Evolutionary conservation across 2,888 invertebrate genomes (phyloP).

Genomic region (Orthosia gothica): DNA sequence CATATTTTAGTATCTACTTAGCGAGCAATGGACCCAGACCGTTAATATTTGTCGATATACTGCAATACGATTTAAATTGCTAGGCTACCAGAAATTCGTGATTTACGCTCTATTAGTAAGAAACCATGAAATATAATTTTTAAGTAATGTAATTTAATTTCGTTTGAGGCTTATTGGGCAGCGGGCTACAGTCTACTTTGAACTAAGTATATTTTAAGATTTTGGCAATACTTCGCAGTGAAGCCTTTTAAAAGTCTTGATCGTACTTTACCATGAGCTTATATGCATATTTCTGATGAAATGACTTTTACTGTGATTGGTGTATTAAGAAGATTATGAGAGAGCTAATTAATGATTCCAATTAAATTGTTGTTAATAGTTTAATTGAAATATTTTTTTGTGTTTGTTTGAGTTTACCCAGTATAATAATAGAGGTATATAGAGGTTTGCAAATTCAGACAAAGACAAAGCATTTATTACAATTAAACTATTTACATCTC

Average conservation of each 20-base stretch:
- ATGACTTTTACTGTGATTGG: not conserved
- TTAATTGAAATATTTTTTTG: no score
- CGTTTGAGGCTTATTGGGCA: constrained; percentile 49
- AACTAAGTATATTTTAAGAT: constrained; percentile 34
- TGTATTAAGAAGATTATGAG: not conserved
- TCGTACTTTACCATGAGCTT: constrained; percentile 13
- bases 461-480: no score
- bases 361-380: not conserved
- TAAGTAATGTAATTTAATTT: constrained; percentile 65
- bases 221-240: constrained; percentile 13
- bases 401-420: no score
- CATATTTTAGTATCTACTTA: constrained; percentile 63
- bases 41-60: constrained; percentile 53
- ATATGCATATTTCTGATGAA: not conserved
- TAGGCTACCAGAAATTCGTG: constrained; percentile 56
- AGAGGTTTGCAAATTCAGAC: no score
- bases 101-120: constrained; percentile 55
- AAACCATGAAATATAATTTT: constrained; percentile 63
- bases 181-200: constrained; percentile 24
- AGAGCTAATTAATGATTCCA: not conserved
- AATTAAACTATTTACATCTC: no score
- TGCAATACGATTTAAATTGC: constrained; percentile 64
- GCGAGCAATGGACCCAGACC: constrained; percentile 34
- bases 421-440: no score
- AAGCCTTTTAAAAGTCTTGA: constrained; percentile 29